Conservation (phyloP, 2,888 invertebrate genomes). For the Orthosia incerta region DNA sequence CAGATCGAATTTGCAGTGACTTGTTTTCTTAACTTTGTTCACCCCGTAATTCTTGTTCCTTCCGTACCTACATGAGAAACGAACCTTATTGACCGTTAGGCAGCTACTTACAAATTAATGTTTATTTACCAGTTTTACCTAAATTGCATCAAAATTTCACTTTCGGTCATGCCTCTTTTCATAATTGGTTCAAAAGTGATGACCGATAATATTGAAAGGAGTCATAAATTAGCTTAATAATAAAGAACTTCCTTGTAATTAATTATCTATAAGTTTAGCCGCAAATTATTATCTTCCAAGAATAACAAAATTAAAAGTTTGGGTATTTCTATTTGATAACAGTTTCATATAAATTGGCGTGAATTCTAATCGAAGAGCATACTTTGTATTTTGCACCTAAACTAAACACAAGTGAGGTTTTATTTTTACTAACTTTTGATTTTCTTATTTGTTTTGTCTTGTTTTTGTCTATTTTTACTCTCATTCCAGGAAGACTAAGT, state of each 20-base stretch:
- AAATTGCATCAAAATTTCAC: not conserved
- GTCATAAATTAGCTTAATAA: slow-evolving; percentile 36
- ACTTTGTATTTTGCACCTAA: slow-evolving; percentile 57
- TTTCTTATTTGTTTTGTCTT: not conserved
- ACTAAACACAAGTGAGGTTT: slow-evolving; percentile 48
- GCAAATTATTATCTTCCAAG: slow-evolving; percentile 13
- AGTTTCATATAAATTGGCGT: slow-evolving; percentile 54
- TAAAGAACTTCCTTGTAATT: slow-evolving; percentile 16
- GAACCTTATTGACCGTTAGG: not conserved
- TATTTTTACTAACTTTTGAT: not conserved
- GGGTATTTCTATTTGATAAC: slow-evolving; percentile 52
- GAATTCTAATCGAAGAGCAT: slow-evolving; percentile 36
- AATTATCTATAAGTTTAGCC: slow-evolving; percentile 19
- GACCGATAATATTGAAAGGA: slow-evolving; percentile 19
- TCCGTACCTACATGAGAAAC: not conserved
- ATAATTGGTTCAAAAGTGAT: not conserved
- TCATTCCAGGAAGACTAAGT: not conserved
- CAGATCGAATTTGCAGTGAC: too few relatives aligned
- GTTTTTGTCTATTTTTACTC: not conserved
- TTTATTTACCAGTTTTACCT: not conserved
- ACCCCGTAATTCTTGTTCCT: not conserved
- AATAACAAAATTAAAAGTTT: slow-evolving; percentile 20
- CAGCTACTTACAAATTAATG: not conserved
- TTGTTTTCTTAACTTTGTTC: too few relatives aligned
- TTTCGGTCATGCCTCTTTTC: slow-evolving; percentile 2